Percentiles rank a stretch among this genome's conserved stretches.
phyloP scores from a whole-genome alignment of 2,797 vertebrate species.

The Centroberyx gerrardi region DNA sequence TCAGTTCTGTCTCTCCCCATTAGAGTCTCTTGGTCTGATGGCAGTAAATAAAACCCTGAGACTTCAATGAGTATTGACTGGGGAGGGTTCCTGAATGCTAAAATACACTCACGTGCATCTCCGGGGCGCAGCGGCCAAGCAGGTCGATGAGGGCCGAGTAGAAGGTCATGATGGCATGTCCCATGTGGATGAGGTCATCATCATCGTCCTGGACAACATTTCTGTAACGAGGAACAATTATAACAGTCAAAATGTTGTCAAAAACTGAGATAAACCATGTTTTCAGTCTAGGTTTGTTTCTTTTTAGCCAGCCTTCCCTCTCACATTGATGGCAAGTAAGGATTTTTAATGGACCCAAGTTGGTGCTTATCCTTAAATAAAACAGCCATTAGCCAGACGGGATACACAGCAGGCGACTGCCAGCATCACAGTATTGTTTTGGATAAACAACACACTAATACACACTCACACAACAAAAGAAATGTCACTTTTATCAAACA shows the following conservation, averaged over 20 bases:
- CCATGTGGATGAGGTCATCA: conserved; percentile 94
- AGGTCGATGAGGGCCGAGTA: conserved; percentile 96
- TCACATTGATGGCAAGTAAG: background rate
- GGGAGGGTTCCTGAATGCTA: conserved; percentile 8
- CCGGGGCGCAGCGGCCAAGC: conserved; percentile 95
- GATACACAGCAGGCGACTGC: background rate
- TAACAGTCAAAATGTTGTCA: conserved; percentile 18
- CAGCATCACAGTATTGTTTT: background rate
- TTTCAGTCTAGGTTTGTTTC: no score
- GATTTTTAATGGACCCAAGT: background rate
- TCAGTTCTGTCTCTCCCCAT: conserved; percentile 15
- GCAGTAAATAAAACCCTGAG: conserved; percentile 3
- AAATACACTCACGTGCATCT: conserved; percentile 92
- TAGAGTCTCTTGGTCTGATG: conserved; percentile 23
- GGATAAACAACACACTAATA: background rate
- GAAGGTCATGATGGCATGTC: conserved; percentile 97
- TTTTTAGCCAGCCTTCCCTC: no score
- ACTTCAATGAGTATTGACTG: conserved; percentile 41
- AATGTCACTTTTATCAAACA: background rate
- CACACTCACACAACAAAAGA: background rate
- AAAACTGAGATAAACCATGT: conserved; percentile 5
- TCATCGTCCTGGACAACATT: conserved; percentile 86
- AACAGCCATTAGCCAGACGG: background rate
- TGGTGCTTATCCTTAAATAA: conserved; percentile 7
- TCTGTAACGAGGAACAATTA: conserved; percentile 73